These are phyloP conservation scores for Ginglymostoma cirratum DNA, from an alignment of 2,113 vertebrate genomes.

Conservation along the genomic window DNA sequence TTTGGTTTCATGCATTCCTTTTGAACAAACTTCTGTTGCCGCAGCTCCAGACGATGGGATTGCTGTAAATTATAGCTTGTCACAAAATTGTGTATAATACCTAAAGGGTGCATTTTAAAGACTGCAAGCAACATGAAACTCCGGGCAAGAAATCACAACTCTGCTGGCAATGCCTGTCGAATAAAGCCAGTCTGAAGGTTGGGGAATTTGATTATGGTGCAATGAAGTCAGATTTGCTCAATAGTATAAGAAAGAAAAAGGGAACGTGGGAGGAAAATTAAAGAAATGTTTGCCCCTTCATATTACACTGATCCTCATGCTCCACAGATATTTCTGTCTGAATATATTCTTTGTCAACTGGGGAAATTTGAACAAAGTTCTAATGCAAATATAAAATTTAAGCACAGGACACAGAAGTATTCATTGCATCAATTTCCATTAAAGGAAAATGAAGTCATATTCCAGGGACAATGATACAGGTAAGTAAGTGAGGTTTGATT, in stretches of 20 bases:
- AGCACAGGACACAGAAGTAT: not conserved
- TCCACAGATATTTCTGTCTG: not conserved
- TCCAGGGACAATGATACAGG: not conserved
- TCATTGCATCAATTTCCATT: conserved; percentile 4
- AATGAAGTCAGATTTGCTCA: not conserved
- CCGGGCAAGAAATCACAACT: not conserved
- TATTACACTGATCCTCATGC: not conserved
- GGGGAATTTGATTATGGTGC: not conserved
- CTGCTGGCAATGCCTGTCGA: not conserved
- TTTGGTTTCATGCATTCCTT: not conserved
- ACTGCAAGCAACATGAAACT: not conserved
- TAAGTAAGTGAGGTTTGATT: conserved; percentile 20
- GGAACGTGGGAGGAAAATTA: not conserved
- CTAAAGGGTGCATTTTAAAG: not conserved
- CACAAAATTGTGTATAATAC: not conserved
- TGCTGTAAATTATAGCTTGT: conserved; percentile 1
- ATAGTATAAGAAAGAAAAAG: not conserved
- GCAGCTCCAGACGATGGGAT: not conserved
- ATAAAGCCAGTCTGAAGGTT: not conserved
- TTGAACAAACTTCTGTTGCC: not conserved
- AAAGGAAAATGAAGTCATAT: not conserved
- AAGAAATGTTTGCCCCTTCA: not conserved
- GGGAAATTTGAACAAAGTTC: not conserved
- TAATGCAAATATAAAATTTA: not conserved
- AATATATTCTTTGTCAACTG: not conserved